Evolutionary conservation across 2,113 vertebrate genomes (phyloP).

Genomic region (Dicaeum eximium): DNA sequence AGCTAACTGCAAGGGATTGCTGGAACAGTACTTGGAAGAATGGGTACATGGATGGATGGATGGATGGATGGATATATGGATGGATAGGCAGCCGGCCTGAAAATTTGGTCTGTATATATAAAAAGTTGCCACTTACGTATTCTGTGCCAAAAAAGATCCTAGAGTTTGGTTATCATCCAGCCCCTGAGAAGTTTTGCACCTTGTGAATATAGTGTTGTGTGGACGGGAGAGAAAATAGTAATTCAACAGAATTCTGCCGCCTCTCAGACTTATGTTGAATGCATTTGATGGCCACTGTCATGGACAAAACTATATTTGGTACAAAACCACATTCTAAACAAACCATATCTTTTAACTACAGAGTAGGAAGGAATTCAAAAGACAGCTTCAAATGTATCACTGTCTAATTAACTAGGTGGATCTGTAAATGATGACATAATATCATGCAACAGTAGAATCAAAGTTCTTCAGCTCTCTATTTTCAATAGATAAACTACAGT

Average conservation of each 20-base stretch:
- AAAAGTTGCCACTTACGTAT: background rate
- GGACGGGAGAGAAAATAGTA: background rate
- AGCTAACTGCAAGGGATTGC: background rate
- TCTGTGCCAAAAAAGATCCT: background rate
- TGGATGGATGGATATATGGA: background rate
- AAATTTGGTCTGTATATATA: background rate
- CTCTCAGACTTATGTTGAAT: background rate
- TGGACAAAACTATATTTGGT: background rate
- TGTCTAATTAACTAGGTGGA: background rate
- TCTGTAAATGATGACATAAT: background rate
- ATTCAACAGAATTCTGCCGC: background rate
- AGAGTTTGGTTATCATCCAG: background rate
- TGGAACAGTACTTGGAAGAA: background rate
- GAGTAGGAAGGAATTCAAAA: background rate
- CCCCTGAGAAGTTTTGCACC: background rate
- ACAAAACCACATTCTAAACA: background rate
- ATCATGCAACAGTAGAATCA: background rate
- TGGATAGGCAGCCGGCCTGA: background rate
- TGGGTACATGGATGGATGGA: background rate
- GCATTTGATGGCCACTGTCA: background rate
- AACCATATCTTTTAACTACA: background rate
- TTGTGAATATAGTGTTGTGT: background rate
- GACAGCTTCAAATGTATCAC: background rate
- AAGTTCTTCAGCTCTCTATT: background rate
- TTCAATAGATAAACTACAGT: background rate